These are phyloP conservation scores for Drosophila saltans DNA, from an alignment of 1,140 invertebrate genomes.

Conservation along the genomic window DNA sequence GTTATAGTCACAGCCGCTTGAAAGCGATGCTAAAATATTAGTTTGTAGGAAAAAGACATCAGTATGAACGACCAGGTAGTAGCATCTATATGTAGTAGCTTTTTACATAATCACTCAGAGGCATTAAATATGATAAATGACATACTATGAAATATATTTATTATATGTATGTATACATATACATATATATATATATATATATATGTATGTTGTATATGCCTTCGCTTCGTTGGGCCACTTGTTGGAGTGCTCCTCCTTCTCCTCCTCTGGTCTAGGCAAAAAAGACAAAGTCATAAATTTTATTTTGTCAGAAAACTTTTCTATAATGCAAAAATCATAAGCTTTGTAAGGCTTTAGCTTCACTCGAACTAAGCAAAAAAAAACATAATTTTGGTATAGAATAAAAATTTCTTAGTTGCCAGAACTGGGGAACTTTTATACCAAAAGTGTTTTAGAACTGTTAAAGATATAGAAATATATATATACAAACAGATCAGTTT, in stretches of 20 bases:
- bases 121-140: constrained; percentile 78
- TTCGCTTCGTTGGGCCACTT: not conserved
- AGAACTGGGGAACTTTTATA: too few relatives aligned
- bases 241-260: not conserved
- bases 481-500: too few relatives aligned
- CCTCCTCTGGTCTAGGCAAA: not conserved
- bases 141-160: constrained; percentile 19
- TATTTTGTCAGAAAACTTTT: constrained; percentile 32
- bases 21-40: constrained; percentile 72
- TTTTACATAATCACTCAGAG: constrained; percentile 74
- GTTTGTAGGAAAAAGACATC: constrained; percentile 23
- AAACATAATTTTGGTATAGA: too few relatives aligned
- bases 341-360: constrained; percentile 30
- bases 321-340: constrained; percentile 27
- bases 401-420: too few relatives aligned
- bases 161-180: not conserved
- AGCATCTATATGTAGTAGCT: constrained; percentile 22
- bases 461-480: too few relatives aligned
- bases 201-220: not conserved
- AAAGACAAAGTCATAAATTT: constrained; percentile 53
- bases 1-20: constrained; percentile 56
- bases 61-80: constrained; percentile 23
- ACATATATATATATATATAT: not conserved
- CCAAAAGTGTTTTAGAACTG: too few relatives aligned
- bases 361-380: too few relatives aligned